Conservation (phyloP, 2,797 vertebrate species). For the Cossypha caffra region DNA sequence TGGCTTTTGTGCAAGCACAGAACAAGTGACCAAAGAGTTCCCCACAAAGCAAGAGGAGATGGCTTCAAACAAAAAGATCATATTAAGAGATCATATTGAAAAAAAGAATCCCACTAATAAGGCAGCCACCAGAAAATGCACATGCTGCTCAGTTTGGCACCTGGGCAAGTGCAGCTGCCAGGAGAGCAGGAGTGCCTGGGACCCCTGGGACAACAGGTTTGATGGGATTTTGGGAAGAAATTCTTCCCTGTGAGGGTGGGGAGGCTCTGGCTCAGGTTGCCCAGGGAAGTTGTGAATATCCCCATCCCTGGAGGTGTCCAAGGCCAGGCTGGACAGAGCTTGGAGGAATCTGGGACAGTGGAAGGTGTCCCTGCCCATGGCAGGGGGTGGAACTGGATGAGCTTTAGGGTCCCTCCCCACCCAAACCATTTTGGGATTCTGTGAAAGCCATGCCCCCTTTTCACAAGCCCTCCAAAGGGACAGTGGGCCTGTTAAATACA, state of each 20-base stretch:
- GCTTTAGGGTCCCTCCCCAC: background rate
- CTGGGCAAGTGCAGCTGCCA: too few relatives aligned
- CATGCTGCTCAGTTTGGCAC: too few relatives aligned
- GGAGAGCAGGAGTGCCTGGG: too few relatives aligned
- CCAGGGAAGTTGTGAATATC: background rate
- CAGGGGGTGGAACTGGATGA: background rate
- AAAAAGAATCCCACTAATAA: too few relatives aligned
- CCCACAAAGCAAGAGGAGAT: background rate
- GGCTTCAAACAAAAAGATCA: background rate
- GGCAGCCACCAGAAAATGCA: too few relatives aligned
- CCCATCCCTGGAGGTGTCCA: background rate
- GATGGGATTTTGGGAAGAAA: background rate
- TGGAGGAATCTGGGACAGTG: fast-evolving
- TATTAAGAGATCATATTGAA: too few relatives aligned
- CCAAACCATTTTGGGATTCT: background rate
- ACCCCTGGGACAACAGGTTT: too few relatives aligned
- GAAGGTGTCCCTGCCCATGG: background rate
- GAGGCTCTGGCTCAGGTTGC: background rate
- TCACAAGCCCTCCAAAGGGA: background rate
- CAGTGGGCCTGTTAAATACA: background rate
- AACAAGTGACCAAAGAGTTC: background rate
- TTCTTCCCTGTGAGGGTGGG: background rate
- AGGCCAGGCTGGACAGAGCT: fast-evolving
- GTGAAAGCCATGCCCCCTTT: background rate
- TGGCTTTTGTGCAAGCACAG: fast-evolving